Evolutionary conservation across 2,888 invertebrate genomes (phyloP).

Genomic region (Protodeltote pygarga): DNA sequence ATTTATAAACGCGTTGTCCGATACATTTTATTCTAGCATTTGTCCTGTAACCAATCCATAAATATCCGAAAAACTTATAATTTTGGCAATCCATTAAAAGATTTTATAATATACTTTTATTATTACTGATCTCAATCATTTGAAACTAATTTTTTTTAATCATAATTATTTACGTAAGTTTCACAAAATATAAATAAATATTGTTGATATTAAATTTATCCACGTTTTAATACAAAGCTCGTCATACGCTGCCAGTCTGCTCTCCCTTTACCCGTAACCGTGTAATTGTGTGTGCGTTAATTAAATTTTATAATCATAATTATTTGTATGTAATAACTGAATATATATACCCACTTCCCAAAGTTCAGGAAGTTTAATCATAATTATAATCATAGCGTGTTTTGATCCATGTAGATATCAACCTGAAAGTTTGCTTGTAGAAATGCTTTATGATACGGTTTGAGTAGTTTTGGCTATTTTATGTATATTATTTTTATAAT

Average conservation of each 20-base stretch:
- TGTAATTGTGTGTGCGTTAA: constrained; percentile 52
- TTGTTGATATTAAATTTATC: constrained; percentile 39
- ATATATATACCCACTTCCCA: constrained; percentile 62
- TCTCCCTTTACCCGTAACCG: constrained; percentile 73
- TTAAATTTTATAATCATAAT: constrained; percentile 38
- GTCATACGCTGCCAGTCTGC: constrained; percentile 85
- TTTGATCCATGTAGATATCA: constrained; percentile 40
- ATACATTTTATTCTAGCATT: constrained; percentile 44
- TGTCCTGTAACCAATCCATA: constrained; percentile 46
- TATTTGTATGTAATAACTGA: constrained; percentile 46
- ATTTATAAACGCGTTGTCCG: constrained; percentile 36
- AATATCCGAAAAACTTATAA: constrained; percentile 18
- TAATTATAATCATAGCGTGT: constrained; percentile 51
- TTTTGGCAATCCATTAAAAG: constrained; percentile 12
- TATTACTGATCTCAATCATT: constrained; percentile 9
- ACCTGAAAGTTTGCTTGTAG: constrained; percentile 60
- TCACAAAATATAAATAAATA: too few species aligned
- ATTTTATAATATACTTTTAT: constrained; percentile 2
- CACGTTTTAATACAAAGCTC: constrained; percentile 70
- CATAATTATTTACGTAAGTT: too few species aligned
- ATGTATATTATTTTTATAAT: constrained; percentile 60
- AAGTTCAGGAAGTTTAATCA: constrained; percentile 72
- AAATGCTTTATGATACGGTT: constrained; percentile 57
- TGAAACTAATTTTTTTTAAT: too few species aligned
- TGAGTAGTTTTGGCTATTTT: constrained; percentile 84